Evolutionary conservation across 2,888 invertebrate genomes (phyloP).

Genomic region (Drosophila borborema): DNA sequence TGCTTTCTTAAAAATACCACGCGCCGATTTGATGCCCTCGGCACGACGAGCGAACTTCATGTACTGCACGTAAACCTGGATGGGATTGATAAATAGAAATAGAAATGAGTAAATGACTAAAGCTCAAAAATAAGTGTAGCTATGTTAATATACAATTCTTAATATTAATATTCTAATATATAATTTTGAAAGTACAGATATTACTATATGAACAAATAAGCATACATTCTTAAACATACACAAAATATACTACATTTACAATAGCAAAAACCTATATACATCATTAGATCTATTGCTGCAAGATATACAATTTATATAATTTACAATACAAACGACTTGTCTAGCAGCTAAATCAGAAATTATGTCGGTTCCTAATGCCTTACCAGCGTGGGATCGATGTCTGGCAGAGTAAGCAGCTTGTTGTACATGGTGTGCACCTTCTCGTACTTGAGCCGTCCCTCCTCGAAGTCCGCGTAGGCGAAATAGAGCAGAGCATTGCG

Average conservation of each 20-base stretch:
- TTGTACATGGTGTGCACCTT: slow-evolving; percentile 98
- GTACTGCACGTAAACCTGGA: slow-evolving; percentile 97
- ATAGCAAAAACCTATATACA: not conserved
- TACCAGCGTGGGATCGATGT: slow-evolving; percentile 98
- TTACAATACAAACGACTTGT: not conserved
- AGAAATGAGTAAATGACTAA: too few relatives aligned
- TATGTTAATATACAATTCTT: not conserved
- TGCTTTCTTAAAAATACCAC: slow-evolving; percentile 97
- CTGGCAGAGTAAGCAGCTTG: slow-evolving; percentile 93
- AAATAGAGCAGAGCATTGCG: slow-evolving; percentile 98
- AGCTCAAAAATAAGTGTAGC: too few relatives aligned
- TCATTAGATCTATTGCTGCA: not conserved
- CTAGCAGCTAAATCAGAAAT: not conserved
- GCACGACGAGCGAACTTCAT: slow-evolving; percentile 99
- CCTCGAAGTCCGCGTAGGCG: slow-evolving; percentile 99
- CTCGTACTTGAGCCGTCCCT: slow-evolving; percentile 97
- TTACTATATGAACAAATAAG: too few relatives aligned
- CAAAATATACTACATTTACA: too few relatives aligned
- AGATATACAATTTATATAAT: not conserved
- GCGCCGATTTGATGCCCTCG: slow-evolving; percentile 98
- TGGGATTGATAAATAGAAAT: not conserved
- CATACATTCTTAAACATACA: too few relatives aligned
- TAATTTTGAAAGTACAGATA: too few relatives aligned
- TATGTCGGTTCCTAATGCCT: slow-evolving; percentile 63
- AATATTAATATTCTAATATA: too few relatives aligned